Percentiles rank a stretch among this genome's conserved stretches.
These are phyloP conservation scores for Hyalella azteca DNA, from an alignment of 2,888 invertebrate genomes.

Conservation along the genomic window DNA sequence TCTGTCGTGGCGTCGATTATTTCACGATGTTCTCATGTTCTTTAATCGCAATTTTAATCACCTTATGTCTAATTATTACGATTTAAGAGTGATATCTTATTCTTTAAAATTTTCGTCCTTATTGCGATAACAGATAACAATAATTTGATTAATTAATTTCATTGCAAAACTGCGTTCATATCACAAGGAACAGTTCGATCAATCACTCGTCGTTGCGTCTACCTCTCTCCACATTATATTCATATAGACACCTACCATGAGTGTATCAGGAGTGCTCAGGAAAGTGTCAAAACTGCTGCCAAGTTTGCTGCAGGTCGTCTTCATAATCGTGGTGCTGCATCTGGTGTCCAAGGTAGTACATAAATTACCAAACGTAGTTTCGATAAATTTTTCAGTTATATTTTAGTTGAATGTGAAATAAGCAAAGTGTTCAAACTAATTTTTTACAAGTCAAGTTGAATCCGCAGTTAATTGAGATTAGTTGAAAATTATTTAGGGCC, in stretches of 20 bases:
- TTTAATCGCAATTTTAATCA: too few species aligned
- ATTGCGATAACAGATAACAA: neutral
- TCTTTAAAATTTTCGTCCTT: neutral
- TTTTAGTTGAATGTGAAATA: too few species aligned
- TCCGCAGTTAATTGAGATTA: too few species aligned
- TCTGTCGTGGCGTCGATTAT: too few species aligned
- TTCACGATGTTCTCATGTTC: too few species aligned
- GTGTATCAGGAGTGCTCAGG: slow-evolving; percentile 43
- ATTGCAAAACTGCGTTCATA: neutral
- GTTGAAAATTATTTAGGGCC: too few species aligned
- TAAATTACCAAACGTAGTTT: too few species aligned
- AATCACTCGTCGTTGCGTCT: neutral
- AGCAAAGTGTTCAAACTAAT: too few species aligned
- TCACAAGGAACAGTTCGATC: neutral
- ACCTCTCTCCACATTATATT: too few species aligned
- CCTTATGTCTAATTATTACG: neutral
- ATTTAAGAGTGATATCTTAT: neutral
- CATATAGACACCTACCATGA: slow-evolving; percentile 8
- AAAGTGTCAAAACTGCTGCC: slow-evolving; percentile 46
- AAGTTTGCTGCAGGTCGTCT: slow-evolving; percentile 41
- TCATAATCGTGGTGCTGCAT: slow-evolving; percentile 47
- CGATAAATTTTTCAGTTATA: too few species aligned
- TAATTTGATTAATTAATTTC: neutral
- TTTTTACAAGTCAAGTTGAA: too few species aligned
- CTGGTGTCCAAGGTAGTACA: slow-evolving; percentile 44